These are phyloP conservation scores for Haliclona indistincta DNA, from an alignment of 37 sponge, comb jelly and placozoan species.

Conservation along the genomic window DNA sequence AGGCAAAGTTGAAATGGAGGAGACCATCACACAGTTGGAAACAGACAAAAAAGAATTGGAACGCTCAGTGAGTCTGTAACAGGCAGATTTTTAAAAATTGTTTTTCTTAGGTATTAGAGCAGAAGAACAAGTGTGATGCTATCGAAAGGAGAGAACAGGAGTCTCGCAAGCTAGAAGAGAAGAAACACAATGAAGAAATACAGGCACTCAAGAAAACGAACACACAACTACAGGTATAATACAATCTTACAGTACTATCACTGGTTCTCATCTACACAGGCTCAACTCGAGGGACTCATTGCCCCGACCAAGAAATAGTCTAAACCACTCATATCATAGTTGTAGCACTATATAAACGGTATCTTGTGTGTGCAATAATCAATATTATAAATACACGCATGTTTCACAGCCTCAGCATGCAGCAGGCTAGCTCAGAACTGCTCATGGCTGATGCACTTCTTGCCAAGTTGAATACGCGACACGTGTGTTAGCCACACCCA, in stretches of 20 bases:
- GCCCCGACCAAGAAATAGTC: slow-evolving; percentile 91
- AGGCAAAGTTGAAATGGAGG: slow-evolving; percentile 93
- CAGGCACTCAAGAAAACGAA: slow-evolving; percentile 93
- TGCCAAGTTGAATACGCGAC: too few species aligned
- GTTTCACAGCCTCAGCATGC: too few species aligned
- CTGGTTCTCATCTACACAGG: slow-evolving; percentile 13
- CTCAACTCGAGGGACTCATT: slow-evolving; percentile 96
- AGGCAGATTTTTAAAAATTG: background rate
- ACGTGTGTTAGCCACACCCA: too few species aligned
- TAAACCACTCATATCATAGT: background rate
- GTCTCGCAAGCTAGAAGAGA: slow-evolving; percentile 89
- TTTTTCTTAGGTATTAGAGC: slow-evolving; percentile 67
- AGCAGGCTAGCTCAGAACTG: too few species aligned
- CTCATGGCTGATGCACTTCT: too few species aligned
- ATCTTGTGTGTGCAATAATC: too few species aligned
- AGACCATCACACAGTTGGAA: slow-evolving; percentile 68
- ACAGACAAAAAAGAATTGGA: slow-evolving; percentile 85
- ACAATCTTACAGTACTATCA: background rate
- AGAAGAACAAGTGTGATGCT: slow-evolving; percentile 90
- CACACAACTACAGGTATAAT: slow-evolving; percentile 86
- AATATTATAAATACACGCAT: too few species aligned
- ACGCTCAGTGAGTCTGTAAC: slow-evolving; percentile 48
- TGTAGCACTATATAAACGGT: too few species aligned
- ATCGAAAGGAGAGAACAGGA: slow-evolving; percentile 97
- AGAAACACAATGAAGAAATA: slow-evolving; percentile 94